Base-by-base conservation (phyloP, 2,113 vertebrate species). In the Pituophis catenifer region DNA sequence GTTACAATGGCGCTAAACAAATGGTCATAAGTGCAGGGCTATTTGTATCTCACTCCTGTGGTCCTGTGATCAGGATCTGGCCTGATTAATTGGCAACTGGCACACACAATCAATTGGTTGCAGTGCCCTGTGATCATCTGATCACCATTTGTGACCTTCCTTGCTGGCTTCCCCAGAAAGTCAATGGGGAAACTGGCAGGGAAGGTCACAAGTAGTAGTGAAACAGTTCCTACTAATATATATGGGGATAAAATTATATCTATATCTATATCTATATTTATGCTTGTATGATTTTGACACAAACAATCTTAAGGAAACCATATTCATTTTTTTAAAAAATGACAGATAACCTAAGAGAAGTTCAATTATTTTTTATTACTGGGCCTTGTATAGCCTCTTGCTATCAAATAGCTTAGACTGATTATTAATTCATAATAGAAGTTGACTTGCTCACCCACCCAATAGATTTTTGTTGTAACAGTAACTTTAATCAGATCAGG, bases 371-470 rank as follows among this genome's bases (percentile, higher is more conserved):
- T 2, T 24, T 11, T 48, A 6, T 50, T 54, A 19, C 7, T 15
- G 13, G 29, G 50, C 24, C 10, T 21, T 75, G 70, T 33, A 50
- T 23, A 88, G 24, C 57, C 75, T 92, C 0, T 33, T 17, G 26
- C 3, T 11, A 19, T 13, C 92, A 29, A 90, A 92, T 6, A 21
- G 24, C 90, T 1, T 90, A 29, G 44, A 91, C 0, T 48, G 1
- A 11, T 70, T 89, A 91, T 75, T 92, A 62, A 38, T 92, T 93
- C 93, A 87, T 52, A 92, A 91, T 85, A 94, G 94, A 90, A 87
- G 38, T 90, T 55, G 57, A 94, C 85, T 93, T 75, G 90, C 94
- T 91, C 81, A 91, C 53, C 87, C 88, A 92, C 85, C 90, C 57
- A 89, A 95, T 90, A 90, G 15, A 92, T 59, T 89, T 93, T 86